Base-by-base conservation (phyloP, 2,113 vertebrate genomes). In the Clarias magur region DNA sequence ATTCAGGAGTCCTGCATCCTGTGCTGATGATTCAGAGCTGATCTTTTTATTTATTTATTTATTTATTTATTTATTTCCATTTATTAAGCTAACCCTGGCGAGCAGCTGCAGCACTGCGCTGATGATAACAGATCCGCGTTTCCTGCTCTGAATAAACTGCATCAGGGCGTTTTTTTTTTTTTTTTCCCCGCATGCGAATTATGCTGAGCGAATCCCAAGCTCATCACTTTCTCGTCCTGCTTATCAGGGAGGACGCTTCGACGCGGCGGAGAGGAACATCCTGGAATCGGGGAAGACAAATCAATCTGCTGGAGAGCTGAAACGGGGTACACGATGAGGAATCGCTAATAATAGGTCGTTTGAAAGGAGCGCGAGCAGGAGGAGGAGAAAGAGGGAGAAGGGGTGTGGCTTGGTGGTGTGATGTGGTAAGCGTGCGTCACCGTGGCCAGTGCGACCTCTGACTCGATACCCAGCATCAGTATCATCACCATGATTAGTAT, bases 231-330 rank as follows among this genome's bases (percentile, higher is more conserved):
- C 8, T n/a, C 10, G 17, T 56, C 11, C 4, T 19, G 59, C n/a
- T 53, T 9, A 42, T 68, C 42, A 21, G 65, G 16, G 25, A 42
- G 59, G 73, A 25, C 73, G 21, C n/a, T 65, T 9, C 25, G 42
- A 68, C 48, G 27, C 16, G 11, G 30, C n/a, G 4, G 19, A 54
- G 63, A 17, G 25, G 19, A 83, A 82, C 42, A 10, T 62, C 57
- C 84, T 63, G 72, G 56, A 48, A 78, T 54, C 84, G 53, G n/a
- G 42, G 60, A 85, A 54, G 84, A 16, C 73, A 75, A 42, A 60
- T 62, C 70, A 85, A 62, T 63, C 53, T 54, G 11, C 75, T 68
- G 63, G 53, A 80, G 48, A 62, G 68, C 70, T 84, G n/a, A 73
- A 75, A 59, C 25, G 11, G 27, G 54, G 34, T 21, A 16, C 19